phyloP scores from a whole-genome alignment of 2,797 vertebrate species.

The Manis javanica region DNA sequence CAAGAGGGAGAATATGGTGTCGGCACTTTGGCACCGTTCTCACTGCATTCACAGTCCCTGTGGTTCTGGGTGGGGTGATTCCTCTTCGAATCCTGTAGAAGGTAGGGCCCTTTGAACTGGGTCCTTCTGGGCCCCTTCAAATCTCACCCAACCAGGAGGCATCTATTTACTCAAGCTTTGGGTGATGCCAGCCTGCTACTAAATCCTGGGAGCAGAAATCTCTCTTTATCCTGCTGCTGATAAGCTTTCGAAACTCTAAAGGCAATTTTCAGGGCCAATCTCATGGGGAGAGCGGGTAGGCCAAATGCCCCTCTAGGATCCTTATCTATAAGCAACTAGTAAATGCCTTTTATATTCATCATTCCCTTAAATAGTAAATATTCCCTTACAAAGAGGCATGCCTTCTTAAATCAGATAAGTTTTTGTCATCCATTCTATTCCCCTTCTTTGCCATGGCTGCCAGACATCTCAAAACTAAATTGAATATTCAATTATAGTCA shows the following conservation, averaged over 20 bases:
- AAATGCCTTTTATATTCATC: not conserved
- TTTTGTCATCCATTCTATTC: not conserved
- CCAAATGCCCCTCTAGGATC: not conserved
- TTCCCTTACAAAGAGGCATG: not conserved
- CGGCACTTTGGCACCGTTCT: not conserved
- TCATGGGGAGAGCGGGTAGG: not conserved
- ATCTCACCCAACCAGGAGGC: not conserved
- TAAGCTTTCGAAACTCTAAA: not conserved
- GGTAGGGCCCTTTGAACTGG: not conserved
- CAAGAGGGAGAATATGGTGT: rapidly evolving
- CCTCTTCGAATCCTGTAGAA: not conserved
- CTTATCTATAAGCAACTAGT: not conserved
- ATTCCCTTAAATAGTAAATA: not conserved
- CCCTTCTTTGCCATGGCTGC: not conserved
- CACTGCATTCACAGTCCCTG: not conserved
- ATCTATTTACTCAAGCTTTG: not conserved
- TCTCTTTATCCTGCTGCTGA: not conserved
- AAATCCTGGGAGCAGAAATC: not conserved
- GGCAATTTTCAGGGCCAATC: not conserved
- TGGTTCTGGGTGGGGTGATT: not conserved
- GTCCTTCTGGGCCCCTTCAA: not conserved
- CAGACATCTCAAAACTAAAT: constrained; percentile 48
- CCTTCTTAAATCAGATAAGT: not conserved
- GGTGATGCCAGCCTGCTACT: not conserved
- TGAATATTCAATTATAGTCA: not conserved